Base-by-base conservation (phyloP, 2,888 invertebrate species). In the Microctonus brassicae region DNA sequence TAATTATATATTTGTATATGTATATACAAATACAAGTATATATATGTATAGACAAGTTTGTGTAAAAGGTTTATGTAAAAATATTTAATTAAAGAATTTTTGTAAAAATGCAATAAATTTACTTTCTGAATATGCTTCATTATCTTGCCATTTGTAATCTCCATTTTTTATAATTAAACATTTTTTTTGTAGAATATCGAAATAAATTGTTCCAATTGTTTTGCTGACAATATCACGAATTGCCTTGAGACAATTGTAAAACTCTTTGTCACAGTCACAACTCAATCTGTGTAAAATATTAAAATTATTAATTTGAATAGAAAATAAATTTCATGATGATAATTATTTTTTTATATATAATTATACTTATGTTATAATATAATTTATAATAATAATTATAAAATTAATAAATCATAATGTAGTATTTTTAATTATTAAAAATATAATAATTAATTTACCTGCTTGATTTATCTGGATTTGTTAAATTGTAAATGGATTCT, bases 161-260 rank as follows among this genome's bases (percentile, higher is more conserved):
- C 55, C 66, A 55, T 66, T 90, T 0, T 91, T 89, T 68, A 90
- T 86, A n/a, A 90, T 88, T 86, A 93, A 93, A 86, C 94, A 94
- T 84, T 92, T 91, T 4, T 92, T 92, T 0, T 91, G 90, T 29
- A 94, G 87, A 74, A 94, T 89, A 81, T 93, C 93, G 88, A 94
- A 94, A 88, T 93, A 94, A 0, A 93, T 91, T 65, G 91, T 89
- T 0, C 92, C 93, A 58, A 93, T 90, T 85, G 92, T 91, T 0
- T 89, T 88, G 0, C 91, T 90, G 6, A 91, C 88, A 73, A 90
- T 80, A 0, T 90, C 89, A 79, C 89, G 89, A 63, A 90, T 90
- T 72, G 88, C 86, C 64, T 89, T 90, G 60, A 94, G 89, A 79
- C 94, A 94, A 4, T 90, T 88, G 33, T 91, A 90, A 87, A 94